Evolutionary conservation across 2,113 vertebrate genomes (phyloP).

Genomic region (Athene noctua): DNA sequence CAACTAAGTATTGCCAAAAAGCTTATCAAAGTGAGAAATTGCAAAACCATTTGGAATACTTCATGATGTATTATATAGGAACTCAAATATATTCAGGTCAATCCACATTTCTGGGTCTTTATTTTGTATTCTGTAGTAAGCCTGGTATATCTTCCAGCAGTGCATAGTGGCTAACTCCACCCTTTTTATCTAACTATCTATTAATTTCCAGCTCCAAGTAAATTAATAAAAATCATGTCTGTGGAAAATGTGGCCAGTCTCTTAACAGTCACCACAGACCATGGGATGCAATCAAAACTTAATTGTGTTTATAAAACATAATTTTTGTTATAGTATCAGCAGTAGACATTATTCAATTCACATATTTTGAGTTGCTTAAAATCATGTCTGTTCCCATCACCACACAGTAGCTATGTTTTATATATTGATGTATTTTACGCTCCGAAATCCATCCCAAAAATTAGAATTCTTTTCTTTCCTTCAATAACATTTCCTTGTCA

Average conservation of each 20-base stretch:
- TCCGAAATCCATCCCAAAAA: neutral
- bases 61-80: neutral
- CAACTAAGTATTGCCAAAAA: neutral
- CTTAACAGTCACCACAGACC: neutral
- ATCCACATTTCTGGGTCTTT: neutral
- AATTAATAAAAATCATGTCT: neutral
- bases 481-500: neutral
- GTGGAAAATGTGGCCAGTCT: neutral
- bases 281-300: neutral
- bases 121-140: neutral
- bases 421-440: neutral
- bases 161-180: neutral
- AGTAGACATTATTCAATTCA: neutral
- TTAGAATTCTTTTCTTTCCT: neutral
- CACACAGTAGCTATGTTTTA: neutral
- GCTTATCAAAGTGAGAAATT: neutral
- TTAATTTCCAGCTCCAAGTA: neutral
- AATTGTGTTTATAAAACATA: neutral
- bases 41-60: neutral
- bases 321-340: neutral
- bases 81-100: neutral
- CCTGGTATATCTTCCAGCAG: neutral
- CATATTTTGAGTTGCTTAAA: neutral
- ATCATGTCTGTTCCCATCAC: neutral
- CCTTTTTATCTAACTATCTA: neutral